Conservation (phyloP, 2,113 vertebrate genomes). For the Junco hyemalis region DNA sequence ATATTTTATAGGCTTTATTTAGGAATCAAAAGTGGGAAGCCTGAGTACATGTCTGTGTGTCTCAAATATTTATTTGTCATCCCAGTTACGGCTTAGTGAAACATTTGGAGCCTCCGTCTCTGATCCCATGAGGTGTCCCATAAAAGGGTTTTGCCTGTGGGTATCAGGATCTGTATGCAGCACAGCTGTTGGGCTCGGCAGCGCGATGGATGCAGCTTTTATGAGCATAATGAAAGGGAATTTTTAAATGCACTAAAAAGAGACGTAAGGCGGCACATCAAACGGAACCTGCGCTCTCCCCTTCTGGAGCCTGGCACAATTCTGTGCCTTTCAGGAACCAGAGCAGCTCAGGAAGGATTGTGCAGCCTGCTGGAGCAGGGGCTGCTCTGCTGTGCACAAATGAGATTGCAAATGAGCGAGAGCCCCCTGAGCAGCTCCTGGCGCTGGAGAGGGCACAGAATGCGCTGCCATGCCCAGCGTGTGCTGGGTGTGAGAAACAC, state of each 20-base stretch:
- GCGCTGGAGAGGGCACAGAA: neutral
- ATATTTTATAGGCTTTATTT: slow-evolving; percentile 56
- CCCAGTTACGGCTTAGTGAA: slow-evolving; percentile 17
- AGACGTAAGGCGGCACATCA: slow-evolving; percentile 59
- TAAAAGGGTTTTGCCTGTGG: slow-evolving; percentile 68
- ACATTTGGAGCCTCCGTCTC: slow-evolving; percentile 41
- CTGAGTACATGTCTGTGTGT: neutral
- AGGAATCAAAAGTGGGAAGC: slow-evolving; percentile 54
- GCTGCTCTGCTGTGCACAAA: neutral
- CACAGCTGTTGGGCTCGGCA: slow-evolving; percentile 63
- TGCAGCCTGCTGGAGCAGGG: neutral
- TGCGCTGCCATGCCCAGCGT: neutral
- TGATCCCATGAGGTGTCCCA: slow-evolving; percentile 58
- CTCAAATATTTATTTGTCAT: slow-evolving; percentile 72
- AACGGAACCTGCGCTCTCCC: neutral
- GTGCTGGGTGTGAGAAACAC: neutral
- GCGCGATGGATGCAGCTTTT: slow-evolving; percentile 55
- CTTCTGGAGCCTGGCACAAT: neutral
- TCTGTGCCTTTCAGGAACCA: neutral
- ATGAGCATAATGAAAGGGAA: slow-evolving; percentile 66
- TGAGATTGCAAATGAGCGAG: neutral
- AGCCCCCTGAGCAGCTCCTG: slow-evolving; percentile 14
- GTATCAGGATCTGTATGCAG: slow-evolving; percentile 66
- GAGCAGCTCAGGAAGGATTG: neutral
- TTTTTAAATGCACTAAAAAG: slow-evolving; percentile 67